Evolutionary conservation across 2,888 invertebrate genomes (phyloP), one percentile per base, ranked within the genome.

Genomic region (Epinotia nisella): DNA sequence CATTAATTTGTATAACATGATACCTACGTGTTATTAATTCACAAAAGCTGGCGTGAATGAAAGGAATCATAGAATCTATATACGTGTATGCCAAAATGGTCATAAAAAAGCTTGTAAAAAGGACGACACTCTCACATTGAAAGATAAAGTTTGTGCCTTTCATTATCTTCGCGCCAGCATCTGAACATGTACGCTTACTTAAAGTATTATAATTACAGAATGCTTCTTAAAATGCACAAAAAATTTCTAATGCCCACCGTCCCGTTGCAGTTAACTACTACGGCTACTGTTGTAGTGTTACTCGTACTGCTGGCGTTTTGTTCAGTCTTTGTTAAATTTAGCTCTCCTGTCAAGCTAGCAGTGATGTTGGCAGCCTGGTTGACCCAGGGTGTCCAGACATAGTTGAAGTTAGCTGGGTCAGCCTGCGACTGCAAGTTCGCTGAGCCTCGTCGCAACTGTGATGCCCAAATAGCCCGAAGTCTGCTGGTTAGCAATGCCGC

Each of bases 331-430:
- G 49, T 21, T 49, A 51, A 10, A 51, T 17, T 55, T 13, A 62
- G 41, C 51, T 58, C 58, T 35, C 49, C 61, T 19, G n/a, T 70
- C 7, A 58, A 21, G 29, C 21, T 60, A 21, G 59, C 24, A 13
- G 72, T 74, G 2, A 41, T 29, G 10, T 77, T 77, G 11, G 68
- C 64, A 53, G 76, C 67, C 15, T 66, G 55, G 64, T 24, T 45
- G 3, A 88, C 75, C 96, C 96, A 97, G 0, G 96, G 95, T 60
- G 94, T 94, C 97, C 97, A 98, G 0, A 95, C 95, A 80, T 96
- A 95, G 83, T 95, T 95, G 86, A 95, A 96, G 78, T 95, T 94
- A 58, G 94, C 94, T 0, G 97, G 97, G 84, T 97, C 95, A 0
- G 96, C 96, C 74, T 90, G 86, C 17, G 87, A 88, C 21, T 93